phyloP scores from a whole-genome alignment of 2,797 vertebrate genomes.

The Echiichthys vipera region DNA sequence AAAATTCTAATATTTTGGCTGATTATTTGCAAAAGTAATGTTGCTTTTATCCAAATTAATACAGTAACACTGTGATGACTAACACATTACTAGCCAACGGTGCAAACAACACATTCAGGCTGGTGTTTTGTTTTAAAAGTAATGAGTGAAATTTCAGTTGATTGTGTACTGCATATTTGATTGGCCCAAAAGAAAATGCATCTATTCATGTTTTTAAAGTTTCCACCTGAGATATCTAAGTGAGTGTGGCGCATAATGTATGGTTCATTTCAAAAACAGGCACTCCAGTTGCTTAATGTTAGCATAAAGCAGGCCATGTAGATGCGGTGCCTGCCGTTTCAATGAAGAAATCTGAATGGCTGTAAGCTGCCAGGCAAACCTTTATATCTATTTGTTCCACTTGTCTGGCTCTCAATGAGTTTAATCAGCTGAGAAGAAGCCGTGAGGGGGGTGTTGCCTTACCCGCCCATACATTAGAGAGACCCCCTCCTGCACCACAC shows the following conservation, averaged over 20 bases:
- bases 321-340: slow-evolving; percentile 82
- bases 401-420: slow-evolving; percentile 91
- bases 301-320: slow-evolving; percentile 80
- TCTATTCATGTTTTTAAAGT: slow-evolving; percentile 59
- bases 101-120: slow-evolving; percentile 32
- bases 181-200: slow-evolving; percentile 49
- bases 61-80: slow-evolving; percentile 35
- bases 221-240: slow-evolving; percentile 72
- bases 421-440: slow-evolving; percentile 93
- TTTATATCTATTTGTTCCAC: slow-evolving; percentile 93
- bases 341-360: slow-evolving; percentile 88
- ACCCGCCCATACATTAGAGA: slow-evolving; percentile 87
- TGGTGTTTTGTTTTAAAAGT: slow-evolving; percentile 50
- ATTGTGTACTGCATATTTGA: slow-evolving; percentile 49
- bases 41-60: slow-evolving; percentile 41
- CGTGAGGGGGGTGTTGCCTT: slow-evolving; percentile 86
- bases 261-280: slow-evolving; percentile 75
- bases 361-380: slow-evolving; percentile 89
- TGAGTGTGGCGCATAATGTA: slow-evolving; percentile 62
- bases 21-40: slow-evolving; percentile 41
- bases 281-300: slow-evolving; percentile 81
- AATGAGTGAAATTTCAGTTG: slow-evolving; percentile 36
- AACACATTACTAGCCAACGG: slow-evolving; percentile 34
- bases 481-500: slow-evolving; percentile 70
- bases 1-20: slow-evolving; percentile 43